These are phyloP conservation scores for Chondrosia reniformis DNA, from an alignment of 37 sponge, comb jelly and placozoan genomes.

Conservation along the genomic window DNA sequence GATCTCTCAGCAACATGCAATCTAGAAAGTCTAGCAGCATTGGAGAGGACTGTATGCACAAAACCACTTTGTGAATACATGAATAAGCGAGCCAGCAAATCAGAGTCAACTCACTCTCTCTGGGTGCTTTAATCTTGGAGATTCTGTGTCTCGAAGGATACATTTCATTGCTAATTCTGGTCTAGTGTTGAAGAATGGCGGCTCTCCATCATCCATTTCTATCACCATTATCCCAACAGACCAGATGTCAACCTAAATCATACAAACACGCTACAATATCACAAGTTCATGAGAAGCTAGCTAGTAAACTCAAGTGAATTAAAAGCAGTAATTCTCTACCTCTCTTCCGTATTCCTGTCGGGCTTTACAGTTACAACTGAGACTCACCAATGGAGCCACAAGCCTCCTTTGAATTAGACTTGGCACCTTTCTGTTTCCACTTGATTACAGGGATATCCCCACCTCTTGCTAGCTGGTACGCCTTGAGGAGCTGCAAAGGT, in stretches of 20 bases:
- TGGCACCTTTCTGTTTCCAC: too few relatives aligned
- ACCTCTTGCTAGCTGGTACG: too few relatives aligned
- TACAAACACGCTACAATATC: neutral
- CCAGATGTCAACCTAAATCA: conserved; percentile 92
- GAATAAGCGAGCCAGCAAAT: neutral
- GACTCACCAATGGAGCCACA: too few relatives aligned
- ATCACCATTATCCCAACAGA: conserved; percentile 94
- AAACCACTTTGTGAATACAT: neutral
- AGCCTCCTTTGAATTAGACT: too few relatives aligned
- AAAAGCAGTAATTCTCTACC: conserved; percentile 21
- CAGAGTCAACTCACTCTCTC: conserved; percentile 43
- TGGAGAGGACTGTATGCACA: conserved; percentile 59
- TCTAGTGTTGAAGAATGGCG: conserved; percentile 80
- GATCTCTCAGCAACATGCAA: conserved; percentile 46
- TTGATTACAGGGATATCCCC: too few relatives aligned
- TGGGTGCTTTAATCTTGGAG: conserved; percentile 55
- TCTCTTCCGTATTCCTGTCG: conserved; percentile 80
- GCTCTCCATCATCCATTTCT: conserved; percentile 98
- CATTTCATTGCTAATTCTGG: conserved; percentile 78
- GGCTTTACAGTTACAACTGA: too few relatives aligned
- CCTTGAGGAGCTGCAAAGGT: too few relatives aligned
- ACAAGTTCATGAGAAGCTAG: neutral
- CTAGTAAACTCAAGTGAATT: neutral
- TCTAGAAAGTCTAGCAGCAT: conserved; percentile 71
- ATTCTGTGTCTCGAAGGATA: conserved; percentile 42